A percentile compares a stretch with the other conserved stretches of the same genome.
Conservation (phyloP, 2,113 vertebrate species). For the Sander lucioperca region DNA sequence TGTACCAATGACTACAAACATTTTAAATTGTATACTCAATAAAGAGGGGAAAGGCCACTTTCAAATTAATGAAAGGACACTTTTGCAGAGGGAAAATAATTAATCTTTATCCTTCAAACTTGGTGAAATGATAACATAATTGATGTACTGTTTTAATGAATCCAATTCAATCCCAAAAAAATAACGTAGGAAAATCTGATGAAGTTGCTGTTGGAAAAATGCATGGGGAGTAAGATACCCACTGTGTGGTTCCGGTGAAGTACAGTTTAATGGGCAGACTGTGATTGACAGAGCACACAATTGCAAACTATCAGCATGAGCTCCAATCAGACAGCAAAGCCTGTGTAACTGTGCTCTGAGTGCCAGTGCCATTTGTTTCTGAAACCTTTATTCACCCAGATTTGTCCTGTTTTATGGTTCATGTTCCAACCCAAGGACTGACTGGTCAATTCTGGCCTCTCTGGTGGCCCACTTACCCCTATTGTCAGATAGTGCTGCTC, state of each 20-base stretch:
- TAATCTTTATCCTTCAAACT: not conserved
- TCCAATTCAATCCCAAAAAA: not conserved
- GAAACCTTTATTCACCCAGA: not conserved
- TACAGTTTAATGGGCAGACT: not conserved
- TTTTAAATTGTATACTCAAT: not conserved
- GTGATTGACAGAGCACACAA: not conserved
- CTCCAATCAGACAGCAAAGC: not conserved
- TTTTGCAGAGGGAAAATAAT: not conserved
- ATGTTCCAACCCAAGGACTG: too few relatives aligned
- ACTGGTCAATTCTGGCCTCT: not conserved
- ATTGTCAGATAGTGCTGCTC: not conserved
- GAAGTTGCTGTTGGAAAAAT: not conserved
- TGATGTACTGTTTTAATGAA: conserved; percentile 15
- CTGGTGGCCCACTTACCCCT: not conserved
- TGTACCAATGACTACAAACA: conserved; percentile 13
- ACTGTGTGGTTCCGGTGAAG: not conserved
- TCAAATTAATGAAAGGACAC: conserved; percentile 1
- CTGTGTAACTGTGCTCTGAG: not conserved
- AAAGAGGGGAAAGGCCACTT: not conserved
- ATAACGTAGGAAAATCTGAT: not conserved
- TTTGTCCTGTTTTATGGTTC: not conserved
- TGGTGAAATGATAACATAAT: not conserved
- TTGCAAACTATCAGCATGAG: not conserved
- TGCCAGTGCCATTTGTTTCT: not conserved
- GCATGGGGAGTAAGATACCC: not conserved